Percentiles rank a stretch among this genome's conserved stretches.
Evolutionary conservation across 2,888 invertebrate species (phyloP).

Genomic region (Volucella bombylans): DNA sequence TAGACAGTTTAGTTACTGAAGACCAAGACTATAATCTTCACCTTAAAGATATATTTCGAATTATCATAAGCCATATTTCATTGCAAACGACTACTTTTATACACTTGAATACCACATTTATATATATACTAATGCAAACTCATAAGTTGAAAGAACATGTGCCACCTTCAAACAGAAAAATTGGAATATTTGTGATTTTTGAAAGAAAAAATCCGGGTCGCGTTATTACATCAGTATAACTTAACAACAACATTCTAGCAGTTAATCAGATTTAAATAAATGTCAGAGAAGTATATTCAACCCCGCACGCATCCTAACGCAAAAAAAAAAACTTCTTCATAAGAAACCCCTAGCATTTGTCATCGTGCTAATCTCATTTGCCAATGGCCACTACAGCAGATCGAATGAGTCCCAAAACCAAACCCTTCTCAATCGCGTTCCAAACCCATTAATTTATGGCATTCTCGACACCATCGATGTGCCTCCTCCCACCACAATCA

Average conservation of each 20-base stretch:
- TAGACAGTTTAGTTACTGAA: too few relatives aligned
- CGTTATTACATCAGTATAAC: background rate
- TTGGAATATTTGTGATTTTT: too few relatives aligned
- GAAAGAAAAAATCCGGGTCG: too few relatives aligned
- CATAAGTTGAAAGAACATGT: too few relatives aligned
- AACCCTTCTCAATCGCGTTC: slow-evolving; percentile 23
- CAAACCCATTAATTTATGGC: slow-evolving; percentile 64
- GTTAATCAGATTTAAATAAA: slow-evolving; percentile 61
- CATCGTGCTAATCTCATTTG: slow-evolving; percentile 70
- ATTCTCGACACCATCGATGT: slow-evolving; percentile 46
- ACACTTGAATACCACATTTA: too few relatives aligned
- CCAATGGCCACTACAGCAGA: slow-evolving; percentile 37
- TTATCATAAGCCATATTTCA: too few relatives aligned
- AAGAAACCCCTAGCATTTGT: slow-evolving; percentile 53
- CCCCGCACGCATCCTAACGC: slow-evolving; percentile 12
- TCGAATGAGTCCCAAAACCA: slow-evolving; percentile 30
- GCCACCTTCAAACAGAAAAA: too few relatives aligned
- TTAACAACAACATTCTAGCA: background rate
- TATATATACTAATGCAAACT: too few relatives aligned
- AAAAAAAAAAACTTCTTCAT: background rate
- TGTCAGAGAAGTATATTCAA: slow-evolving; percentile 18
- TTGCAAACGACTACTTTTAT: too few relatives aligned
- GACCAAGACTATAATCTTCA: too few relatives aligned
- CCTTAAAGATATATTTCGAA: too few relatives aligned
- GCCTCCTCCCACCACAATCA: slow-evolving; percentile 68